Conservation (phyloP, 1,140 invertebrate genomes). For the Habropoda laboriosa region DNA sequence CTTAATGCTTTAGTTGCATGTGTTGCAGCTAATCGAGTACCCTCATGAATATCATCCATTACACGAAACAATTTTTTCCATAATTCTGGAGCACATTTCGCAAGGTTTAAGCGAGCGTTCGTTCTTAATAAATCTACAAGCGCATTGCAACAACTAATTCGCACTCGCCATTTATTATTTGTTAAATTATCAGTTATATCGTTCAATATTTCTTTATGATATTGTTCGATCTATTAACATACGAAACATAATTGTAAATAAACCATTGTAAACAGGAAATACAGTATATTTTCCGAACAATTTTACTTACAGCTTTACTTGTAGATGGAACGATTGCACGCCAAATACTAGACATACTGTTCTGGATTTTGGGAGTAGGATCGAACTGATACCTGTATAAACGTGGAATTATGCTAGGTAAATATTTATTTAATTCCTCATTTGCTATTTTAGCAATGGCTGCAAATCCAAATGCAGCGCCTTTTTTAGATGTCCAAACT, state of each 20-base stretch:
- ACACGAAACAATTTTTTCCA: conserved; percentile 94
- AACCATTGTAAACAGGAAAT: conserved; percentile 54
- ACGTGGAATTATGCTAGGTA: conserved; percentile 93
- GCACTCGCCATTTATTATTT: conserved; percentile 91
- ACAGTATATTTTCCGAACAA: neutral
- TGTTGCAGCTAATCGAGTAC: conserved; percentile 90
- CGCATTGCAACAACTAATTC: conserved; percentile 95
- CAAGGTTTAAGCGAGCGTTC: conserved; percentile 76
- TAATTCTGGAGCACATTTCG: conserved; percentile 82
- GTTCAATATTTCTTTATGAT: conserved; percentile 92
- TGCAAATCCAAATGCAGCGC: conserved; percentile 95
- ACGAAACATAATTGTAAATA: conserved; percentile 20
- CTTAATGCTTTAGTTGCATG: conserved; percentile 89
- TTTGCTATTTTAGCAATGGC: conserved; percentile 91
- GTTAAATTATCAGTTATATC: conserved; percentile 92
- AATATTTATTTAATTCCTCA: conserved; percentile 90
- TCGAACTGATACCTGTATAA: conserved; percentile 95
- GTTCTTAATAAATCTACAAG: conserved; percentile 90
- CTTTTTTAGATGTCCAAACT: conserved; percentile 96
- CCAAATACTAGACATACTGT: conserved; percentile 96
- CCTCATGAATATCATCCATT: conserved; percentile 97
- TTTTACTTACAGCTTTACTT: conserved; percentile 88
- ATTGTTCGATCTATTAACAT: conserved; percentile 88
- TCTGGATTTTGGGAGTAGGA: conserved; percentile 94
- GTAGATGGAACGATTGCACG: conserved; percentile 92